Evolutionary conservation across 2,797 vertebrate genomes (phyloP).

Genomic region (Threskiornis aethiopicus): DNA sequence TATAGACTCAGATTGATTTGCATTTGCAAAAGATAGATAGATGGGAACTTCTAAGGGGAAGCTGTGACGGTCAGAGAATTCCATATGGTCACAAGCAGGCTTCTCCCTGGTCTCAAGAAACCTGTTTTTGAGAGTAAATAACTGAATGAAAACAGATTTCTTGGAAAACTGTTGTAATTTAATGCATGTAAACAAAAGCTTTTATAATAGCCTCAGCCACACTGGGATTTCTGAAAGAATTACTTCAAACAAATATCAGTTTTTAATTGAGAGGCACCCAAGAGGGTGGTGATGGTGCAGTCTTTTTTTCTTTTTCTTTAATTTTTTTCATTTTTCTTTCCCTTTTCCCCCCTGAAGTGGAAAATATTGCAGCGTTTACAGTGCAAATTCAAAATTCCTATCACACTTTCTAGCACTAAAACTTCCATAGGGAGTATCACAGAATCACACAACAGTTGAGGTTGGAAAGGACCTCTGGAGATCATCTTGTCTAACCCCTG

Average conservation of each 20-base stretch:
- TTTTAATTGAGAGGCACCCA: conserved; percentile 29
- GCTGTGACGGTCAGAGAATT: not conserved
- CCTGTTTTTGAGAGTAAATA: conserved; percentile 56
- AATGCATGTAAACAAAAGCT: conserved; percentile 44
- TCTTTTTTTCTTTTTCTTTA: not conserved
- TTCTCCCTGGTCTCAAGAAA: conserved; percentile 8
- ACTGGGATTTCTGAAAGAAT: conserved; percentile 11
- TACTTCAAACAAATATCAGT: conserved; percentile 22
- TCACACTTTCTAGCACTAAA: not conserved
- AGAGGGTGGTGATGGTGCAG: not conserved
- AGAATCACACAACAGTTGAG: not conserved
- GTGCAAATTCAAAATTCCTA: not conserved
- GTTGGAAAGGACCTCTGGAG: not conserved
- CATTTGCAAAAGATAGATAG: conserved; percentile 4
- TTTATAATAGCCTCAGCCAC: conserved; percentile 14
- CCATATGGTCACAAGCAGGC: conserved; percentile 6
- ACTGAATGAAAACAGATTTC: conserved; percentile 42
- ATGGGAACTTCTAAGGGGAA: conserved; percentile 1
- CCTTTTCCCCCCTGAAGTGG: not conserved
- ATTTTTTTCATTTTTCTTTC: not conserved
- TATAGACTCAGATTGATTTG: not conserved
- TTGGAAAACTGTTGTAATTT: conserved; percentile 57
- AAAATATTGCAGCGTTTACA: not conserved
- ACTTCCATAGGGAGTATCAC: not conserved
- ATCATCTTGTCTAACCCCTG: not conserved